Base-by-base conservation (phyloP, 2,888 invertebrate species). In the Diplazon laetatorius region DNA sequence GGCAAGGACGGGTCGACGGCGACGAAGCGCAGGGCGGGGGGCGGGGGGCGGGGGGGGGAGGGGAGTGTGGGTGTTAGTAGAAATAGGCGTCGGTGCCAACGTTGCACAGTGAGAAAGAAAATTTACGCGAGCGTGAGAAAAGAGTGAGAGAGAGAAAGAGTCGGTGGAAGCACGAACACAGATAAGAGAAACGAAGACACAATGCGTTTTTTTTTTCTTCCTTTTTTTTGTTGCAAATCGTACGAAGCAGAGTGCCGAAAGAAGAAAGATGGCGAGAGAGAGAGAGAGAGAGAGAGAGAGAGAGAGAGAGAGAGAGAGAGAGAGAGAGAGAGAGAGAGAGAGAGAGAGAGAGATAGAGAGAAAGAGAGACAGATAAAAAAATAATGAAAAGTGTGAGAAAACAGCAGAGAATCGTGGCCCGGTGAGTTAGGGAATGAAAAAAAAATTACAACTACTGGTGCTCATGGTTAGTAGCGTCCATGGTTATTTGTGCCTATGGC, bases 11-110 rank as follows among this genome's bases (percentile, higher is more conserved):
- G 22, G 50, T n/a, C n/a, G n/a, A n/a, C n/a, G n/a, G n/a, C n/a
- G n/a, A n/a, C n/a, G n/a, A n/a, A n/a, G n/a, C n/a, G n/a, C n/a
- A n/a, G n/a, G n/a, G n/a, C n/a, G n/a, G n/a, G n/a, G n/a, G n/a
- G n/a, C n/a, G n/a, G n/a, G n/a, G n/a, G n/a, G 44, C 57, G 69
- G 63, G 63, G 62, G 46, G 62, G 42, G 68, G 70, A 50, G 10
- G n/a, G n/a, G n/a, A n/a, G n/a, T n/a, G n/a, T n/a, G n/a, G n/a
- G n/a, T n/a, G n/a, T n/a, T n/a, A n/a, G n/a, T n/a, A 22, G 25
- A 48, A 25, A 30, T 14, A 30, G 70, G n/a, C n/a, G n/a, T n/a
- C 16, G 10, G 0, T 9, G 12, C 37, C 35, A 1, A 12, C 55
- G 14, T n/a, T n/a, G n/a, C n/a, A 59, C 12, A 59, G 39, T 25